Percentiles rank a stretch among this genome's conserved stretches.
Evolutionary conservation across 2,797 vertebrate genomes (phyloP).

Genomic region (Meriones psammophilus): DNA sequence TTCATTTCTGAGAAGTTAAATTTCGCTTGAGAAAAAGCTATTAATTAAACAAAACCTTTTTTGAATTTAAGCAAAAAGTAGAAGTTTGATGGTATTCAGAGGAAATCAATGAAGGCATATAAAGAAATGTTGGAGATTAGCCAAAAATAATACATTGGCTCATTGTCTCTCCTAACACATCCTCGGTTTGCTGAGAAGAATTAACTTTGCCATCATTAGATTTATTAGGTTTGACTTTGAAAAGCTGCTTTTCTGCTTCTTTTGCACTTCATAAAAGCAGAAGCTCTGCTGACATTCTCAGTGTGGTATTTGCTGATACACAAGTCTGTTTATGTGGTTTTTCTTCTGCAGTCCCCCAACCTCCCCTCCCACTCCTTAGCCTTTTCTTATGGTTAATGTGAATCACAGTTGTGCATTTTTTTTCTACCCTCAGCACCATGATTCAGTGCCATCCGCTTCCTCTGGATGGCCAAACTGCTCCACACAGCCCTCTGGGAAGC

Average conservation of each 20-base stretch:
- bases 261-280: conserved; percentile 59
- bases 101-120: not conserved
- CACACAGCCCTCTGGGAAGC: conserved; percentile 6
- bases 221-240: conserved; percentile 55
- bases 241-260: conserved; percentile 27
- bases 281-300: conserved; percentile 43
- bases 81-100: not conserved
- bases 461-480: not conserved
- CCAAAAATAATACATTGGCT: not conserved
- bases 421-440: not conserved
- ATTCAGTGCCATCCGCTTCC: conserved; percentile 69
- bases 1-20: conserved; percentile 54
- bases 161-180: conserved; percentile 47
- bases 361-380: not conserved
- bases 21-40: not conserved
- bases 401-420: conserved; percentile 61
- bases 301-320: conserved; percentile 41
- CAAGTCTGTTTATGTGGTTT: conserved; percentile 56
- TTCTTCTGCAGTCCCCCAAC: conserved; percentile 42
- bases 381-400: conserved; percentile 70
- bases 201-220: not conserved
- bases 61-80: conserved; percentile 10
- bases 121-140: conserved; percentile 15
- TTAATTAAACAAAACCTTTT: conserved; percentile 1
- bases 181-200: not conserved